These are phyloP conservation scores for Sitodiplosis mosellana DNA, from an alignment of 1,140 invertebrate genomes.

Conservation along the genomic window DNA sequence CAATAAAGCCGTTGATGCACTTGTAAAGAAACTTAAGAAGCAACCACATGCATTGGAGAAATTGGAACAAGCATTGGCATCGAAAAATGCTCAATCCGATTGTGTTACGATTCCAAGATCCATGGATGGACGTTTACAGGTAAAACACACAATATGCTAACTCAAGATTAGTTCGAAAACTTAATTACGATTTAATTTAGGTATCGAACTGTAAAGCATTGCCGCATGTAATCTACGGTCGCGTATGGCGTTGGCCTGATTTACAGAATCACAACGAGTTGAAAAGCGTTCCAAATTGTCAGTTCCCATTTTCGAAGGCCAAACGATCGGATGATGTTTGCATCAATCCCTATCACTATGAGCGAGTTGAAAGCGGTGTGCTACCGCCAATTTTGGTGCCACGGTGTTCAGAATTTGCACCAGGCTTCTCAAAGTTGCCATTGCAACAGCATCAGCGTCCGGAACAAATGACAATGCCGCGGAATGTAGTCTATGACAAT, in stretches of 20 bases:
- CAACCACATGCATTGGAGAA: slow-evolving; percentile 93
- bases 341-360: slow-evolving; percentile 98
- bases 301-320: slow-evolving; percentile 65
- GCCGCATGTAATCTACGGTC: slow-evolving; percentile 95
- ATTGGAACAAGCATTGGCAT: slow-evolving; percentile 81
- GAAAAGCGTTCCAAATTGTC: slow-evolving; percentile 82
- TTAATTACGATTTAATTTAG: slow-evolving; percentile 23
- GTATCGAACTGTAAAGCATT: slow-evolving; percentile 90
- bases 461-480: too few species aligned
- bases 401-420: slow-evolving; percentile 85
- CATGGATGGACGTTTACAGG: slow-evolving; percentile 82
- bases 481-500: too few species aligned
- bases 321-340: slow-evolving; percentile 95
- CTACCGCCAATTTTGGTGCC: slow-evolving; percentile 93
- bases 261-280: slow-evolving; percentile 93
- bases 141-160: slow-evolving; percentile 15
- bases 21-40: slow-evolving; percentile 96
- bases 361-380: slow-evolving; percentile 83
- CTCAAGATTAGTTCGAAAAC: background rate
- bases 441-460: slow-evolving; percentile 46
- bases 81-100: slow-evolving; percentile 81
- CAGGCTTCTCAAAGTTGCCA: slow-evolving; percentile 69
- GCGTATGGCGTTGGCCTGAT: slow-evolving; percentile 97
- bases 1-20: slow-evolving; percentile 93
- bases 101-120: slow-evolving; percentile 97